phyloP scores from a whole-genome alignment of 2,113 vertebrate species.

The Oxygymnocypris stewartii region DNA sequence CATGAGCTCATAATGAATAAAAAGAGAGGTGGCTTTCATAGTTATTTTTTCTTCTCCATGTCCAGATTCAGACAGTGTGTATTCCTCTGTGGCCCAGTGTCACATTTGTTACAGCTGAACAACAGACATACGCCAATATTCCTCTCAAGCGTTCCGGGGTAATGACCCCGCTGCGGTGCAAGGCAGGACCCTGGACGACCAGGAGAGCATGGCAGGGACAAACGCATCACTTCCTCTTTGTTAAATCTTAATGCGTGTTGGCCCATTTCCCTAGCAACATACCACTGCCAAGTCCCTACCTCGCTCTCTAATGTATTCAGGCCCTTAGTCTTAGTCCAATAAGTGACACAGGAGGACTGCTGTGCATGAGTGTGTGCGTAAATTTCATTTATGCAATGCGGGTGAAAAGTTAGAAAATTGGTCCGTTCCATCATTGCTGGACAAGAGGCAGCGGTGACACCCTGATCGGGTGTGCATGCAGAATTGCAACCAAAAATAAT shows the following conservation, averaged over 20 bases:
- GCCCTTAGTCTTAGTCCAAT: slow-evolving; percentile 67
- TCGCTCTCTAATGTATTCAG: slow-evolving; percentile 66
- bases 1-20: slow-evolving; percentile 20
- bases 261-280: slow-evolving; percentile 53
- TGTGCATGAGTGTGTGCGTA: slow-evolving; percentile 44
- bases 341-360: slow-evolving; percentile 74
- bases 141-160: slow-evolving; percentile 40
- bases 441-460: slow-evolving; percentile 86
- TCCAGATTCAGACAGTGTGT: slow-evolving; percentile 34
- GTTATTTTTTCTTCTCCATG: slow-evolving; percentile 29
- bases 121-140: slow-evolving; percentile 35
- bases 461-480: slow-evolving; percentile 96
- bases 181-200: slow-evolving; percentile 41
- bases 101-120: slow-evolving; percentile 56
- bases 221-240: slow-evolving; percentile 60
- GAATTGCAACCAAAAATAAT: slow-evolving; percentile 98
- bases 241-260: slow-evolving; percentile 60
- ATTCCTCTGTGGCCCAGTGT: slow-evolving; percentile 50
- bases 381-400: slow-evolving; percentile 86
- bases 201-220: slow-evolving; percentile 45
- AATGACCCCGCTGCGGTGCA: slow-evolving; percentile 43
- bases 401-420: slow-evolving; percentile 91
- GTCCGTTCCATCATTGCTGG: slow-evolving; percentile 90
- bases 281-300: slow-evolving; percentile 47
- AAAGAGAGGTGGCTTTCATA: slow-evolving; percentile 12